phyloP scores from a whole-genome alignment of 1,140 invertebrate species.

The Tetramorium parvispinum region DNA sequence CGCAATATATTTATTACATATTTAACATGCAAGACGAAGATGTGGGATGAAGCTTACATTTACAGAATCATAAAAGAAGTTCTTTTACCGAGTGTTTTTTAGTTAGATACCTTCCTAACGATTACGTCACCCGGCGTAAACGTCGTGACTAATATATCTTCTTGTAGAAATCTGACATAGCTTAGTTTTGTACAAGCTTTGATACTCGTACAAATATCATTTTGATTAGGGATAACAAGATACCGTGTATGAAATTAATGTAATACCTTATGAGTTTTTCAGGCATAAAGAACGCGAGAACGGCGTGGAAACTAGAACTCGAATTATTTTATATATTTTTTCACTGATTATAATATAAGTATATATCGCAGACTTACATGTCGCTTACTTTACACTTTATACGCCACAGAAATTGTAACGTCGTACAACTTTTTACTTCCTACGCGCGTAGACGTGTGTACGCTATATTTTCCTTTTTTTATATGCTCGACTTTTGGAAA shows the following conservation, averaged over 20 bases:
- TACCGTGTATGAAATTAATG: conserved; percentile 52
- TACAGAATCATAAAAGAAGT: conserved; percentile 20
- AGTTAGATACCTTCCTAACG: conserved; percentile 28
- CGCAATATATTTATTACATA: conserved; percentile 69
- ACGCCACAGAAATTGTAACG: conserved; percentile 50
- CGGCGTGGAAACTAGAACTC: conserved; percentile 23
- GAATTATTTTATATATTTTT: conserved; percentile 20
- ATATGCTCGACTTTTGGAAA: not conserved
- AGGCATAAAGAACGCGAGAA: conserved; percentile 8
- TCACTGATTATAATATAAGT: conserved; percentile 34
- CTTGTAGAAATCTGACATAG: conserved; percentile 69
- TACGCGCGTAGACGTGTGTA: not conserved
- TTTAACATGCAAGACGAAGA: conserved; percentile 41
- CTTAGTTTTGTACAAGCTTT: conserved; percentile 78
- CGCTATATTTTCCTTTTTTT: not conserved
- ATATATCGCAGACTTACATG: conserved; percentile 54
- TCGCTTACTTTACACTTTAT: not conserved
- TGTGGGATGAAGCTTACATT: conserved; percentile 19
- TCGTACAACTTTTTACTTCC: conserved; percentile 11
- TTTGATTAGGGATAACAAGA: conserved; percentile 59
- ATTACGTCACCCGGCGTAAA: conserved; percentile 16
- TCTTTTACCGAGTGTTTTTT: conserved; percentile 26
- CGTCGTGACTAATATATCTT: conserved; percentile 27
- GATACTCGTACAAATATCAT: conserved; percentile 72
- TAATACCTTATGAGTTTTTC: conserved; percentile 72